phyloP scores from a whole-genome alignment of 2,888 invertebrate species.

The Hemicrepidius hirtus region DNA sequence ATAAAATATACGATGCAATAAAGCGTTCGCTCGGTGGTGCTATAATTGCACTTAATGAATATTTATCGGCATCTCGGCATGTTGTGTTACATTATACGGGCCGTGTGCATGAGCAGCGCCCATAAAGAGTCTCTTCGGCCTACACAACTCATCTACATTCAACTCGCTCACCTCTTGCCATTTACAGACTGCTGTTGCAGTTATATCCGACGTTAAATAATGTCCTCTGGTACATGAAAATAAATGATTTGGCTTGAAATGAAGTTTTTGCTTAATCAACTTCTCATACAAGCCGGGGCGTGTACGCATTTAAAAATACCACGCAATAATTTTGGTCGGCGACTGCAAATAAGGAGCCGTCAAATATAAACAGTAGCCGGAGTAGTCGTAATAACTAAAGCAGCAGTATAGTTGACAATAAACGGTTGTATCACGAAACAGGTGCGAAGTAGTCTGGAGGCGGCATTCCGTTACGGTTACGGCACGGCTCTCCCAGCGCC shows the following conservation, averaged over 20 bases:
- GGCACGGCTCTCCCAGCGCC: slow-evolving; percentile 48
- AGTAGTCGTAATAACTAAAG: slow-evolving; percentile 41
- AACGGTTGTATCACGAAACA: slow-evolving; percentile 56
- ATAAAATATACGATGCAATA: slow-evolving; percentile 72
- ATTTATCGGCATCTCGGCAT: slow-evolving; percentile 70
- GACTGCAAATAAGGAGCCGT: slow-evolving; percentile 37
- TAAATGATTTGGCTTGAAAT: slow-evolving; percentile 62
- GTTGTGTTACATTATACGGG: slow-evolving; percentile 35
- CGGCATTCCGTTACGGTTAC: slow-evolving; percentile 56
- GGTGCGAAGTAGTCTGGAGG: slow-evolving; percentile 57
- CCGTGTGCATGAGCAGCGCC: slow-evolving; percentile 62
- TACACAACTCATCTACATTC: slow-evolving; percentile 71
- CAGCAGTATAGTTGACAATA: slow-evolving; percentile 54
- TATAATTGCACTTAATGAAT: slow-evolving; percentile 73
- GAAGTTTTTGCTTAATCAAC: slow-evolving; percentile 29
- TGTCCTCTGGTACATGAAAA: slow-evolving; percentile 65
- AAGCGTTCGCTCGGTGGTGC: slow-evolving; percentile 71
- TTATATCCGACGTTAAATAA: slow-evolving; percentile 68
- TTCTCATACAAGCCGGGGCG: slow-evolving; percentile 14
- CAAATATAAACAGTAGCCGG: slow-evolving; percentile 53
- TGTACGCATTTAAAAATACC: slow-evolving; percentile 23
- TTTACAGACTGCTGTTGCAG: slow-evolving; percentile 68
- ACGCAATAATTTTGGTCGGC: slow-evolving; percentile 22
- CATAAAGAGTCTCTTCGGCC: slow-evolving; percentile 67
- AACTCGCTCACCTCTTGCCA: slow-evolving; percentile 68